Base-by-base conservation (phyloP, 2,797 vertebrate genomes). In the Crenichthys baileyi region DNA sequence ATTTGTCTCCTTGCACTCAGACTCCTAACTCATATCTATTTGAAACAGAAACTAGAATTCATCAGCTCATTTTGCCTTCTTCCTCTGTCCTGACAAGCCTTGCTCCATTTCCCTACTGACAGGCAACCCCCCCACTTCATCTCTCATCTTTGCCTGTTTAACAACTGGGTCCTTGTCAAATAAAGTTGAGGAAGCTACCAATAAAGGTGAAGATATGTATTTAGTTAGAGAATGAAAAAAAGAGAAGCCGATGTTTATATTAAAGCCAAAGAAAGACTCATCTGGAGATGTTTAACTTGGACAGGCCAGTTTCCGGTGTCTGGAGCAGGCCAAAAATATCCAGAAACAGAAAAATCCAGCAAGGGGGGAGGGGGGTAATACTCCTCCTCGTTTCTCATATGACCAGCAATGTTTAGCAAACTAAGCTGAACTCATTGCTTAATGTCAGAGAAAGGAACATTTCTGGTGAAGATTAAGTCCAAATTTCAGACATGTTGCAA, bases 271-370 rank as follows among this genome's bases (percentile, higher is more conserved):
- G 88, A 92, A 77, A 91, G 89, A 92, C 83, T 95, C 94, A 95
- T 93, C 93, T 95, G 95, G 95, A 95, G 90, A 92, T 94, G 92
- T 96, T 96, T 95, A 94, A 94, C 90, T 95, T 95, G 93, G 94
- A 95, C 92, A 92, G 93, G 87, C 79, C 81, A 89, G 93, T 95
- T 95, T 96, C 95, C 94, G 92, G 91, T 94, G 92, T 92, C 91
- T 94, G 89, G 91, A 90, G 79, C 77, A 80, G 83, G 91, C 94
- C 94, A 95, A 93, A 93, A 91, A 92, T 94, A 93, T 90, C 91
- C 90, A 85, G 88, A 91, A 91, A 89, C 77, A 85, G 81, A 93
- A 89, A 90, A 90, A 90, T 91, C 74, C 83, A 80, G 83, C 83
- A 86, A 82, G 68, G 88, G 74, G 44, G 83, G 73, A 2, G 9